These are phyloP conservation scores for Gisinianus flammeolus DNA, from an alignment of 2,888 invertebrate species.

Conservation along the genomic window DNA sequence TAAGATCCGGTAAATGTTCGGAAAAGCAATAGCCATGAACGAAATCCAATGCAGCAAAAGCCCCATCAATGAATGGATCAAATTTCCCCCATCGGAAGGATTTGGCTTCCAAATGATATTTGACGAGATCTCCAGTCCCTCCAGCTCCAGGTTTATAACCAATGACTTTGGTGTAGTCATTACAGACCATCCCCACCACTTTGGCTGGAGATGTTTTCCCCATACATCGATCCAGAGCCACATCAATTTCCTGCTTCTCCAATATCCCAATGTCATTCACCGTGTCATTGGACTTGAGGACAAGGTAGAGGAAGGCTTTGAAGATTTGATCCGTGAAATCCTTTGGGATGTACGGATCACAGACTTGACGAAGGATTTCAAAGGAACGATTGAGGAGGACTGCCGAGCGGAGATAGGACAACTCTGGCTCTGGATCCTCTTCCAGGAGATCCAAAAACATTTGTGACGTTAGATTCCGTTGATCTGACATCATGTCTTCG, in stretches of 20 bases:
- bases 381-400: constrained; percentile 45
- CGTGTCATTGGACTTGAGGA: constrained; percentile 28
- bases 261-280: constrained; percentile 23
- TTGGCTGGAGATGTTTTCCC: neutral
- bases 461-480: constrained; percentile 19
- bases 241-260: constrained; percentile 29
- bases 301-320: constrained; percentile 40
- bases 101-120: constrained; percentile 29
- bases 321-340: constrained; percentile 46
- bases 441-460: constrained; percentile 1
- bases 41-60: constrained; percentile 50
- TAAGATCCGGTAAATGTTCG: constrained; percentile 28
- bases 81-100: constrained; percentile 48
- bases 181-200: constrained; percentile 37
- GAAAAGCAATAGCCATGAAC: constrained; percentile 51
- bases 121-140: constrained; percentile 9
- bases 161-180: constrained; percentile 23
- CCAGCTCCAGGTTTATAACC: neutral
- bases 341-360: constrained; percentile 40
- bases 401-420: constrained; percentile 2
- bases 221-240: constrained; percentile 28
- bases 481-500: neutral
- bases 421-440: neutral
- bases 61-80: constrained; percentile 50
- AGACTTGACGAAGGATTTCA: constrained; percentile 32